Evolutionary conservation across 2,888 invertebrate genomes (phyloP).

Genomic region (Bugulina stolonifera): DNA sequence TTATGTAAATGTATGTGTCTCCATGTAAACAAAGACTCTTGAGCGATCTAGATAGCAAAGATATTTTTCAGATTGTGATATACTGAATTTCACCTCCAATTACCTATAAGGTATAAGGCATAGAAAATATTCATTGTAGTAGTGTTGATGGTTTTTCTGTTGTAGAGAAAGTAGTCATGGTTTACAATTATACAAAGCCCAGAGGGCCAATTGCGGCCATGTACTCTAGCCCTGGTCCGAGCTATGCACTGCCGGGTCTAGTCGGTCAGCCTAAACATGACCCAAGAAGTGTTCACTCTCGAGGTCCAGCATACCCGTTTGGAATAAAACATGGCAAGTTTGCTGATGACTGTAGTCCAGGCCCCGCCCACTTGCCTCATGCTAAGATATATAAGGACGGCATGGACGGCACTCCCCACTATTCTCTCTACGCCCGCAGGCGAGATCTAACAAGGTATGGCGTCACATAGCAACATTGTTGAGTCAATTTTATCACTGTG

Average conservation of each 20-base stretch:
- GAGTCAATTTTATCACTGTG: no score
- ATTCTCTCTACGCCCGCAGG: constrained; percentile 31
- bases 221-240: constrained; percentile 40
- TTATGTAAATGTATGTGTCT: no score
- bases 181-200: constrained; percentile 36
- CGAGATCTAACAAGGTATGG: constrained; percentile 29
- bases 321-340: constrained; percentile 34
- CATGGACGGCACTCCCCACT: constrained; percentile 35
- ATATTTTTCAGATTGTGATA: no score
- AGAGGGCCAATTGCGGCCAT: constrained; percentile 39
- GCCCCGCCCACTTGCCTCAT: constrained; percentile 30
- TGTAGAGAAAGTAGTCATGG: constrained; percentile 29
- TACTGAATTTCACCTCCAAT: no score
- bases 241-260: constrained; percentile 38
- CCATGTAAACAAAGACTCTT: no score
- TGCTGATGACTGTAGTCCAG: constrained; percentile 31
- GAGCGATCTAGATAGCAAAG: no score
- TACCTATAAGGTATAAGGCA: not conserved
- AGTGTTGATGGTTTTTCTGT: not conserved
- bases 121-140: not conserved
- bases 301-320: constrained; percentile 35
- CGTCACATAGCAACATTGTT: no score
- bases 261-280: constrained; percentile 36
- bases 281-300: constrained; percentile 35
- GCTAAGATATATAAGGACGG: constrained; percentile 31